phyloP scores from a whole-genome alignment of 1,140 invertebrate genomes.

The Araneus ventricosus region DNA sequence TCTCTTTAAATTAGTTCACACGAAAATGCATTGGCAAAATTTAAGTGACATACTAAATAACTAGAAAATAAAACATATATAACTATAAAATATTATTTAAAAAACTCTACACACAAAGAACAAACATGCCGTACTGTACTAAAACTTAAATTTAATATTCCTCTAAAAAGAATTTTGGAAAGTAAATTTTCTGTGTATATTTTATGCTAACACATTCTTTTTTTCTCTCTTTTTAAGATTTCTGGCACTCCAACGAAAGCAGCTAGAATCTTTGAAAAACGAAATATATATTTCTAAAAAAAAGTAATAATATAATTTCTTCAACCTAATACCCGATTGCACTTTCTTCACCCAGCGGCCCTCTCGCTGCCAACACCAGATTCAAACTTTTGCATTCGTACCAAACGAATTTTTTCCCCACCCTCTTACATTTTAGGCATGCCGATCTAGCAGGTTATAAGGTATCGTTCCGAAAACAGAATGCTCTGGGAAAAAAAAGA shows the following conservation, averaged over 20 bases:
- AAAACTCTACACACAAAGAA: too few relatives aligned
- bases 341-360: background rate
- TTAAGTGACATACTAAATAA: too few relatives aligned
- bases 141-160: too few relatives aligned
- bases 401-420: background rate
- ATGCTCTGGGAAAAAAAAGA: constrained; percentile 7
- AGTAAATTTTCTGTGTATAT: too few relatives aligned
- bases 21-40: too few relatives aligned
- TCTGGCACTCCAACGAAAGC: background rate
- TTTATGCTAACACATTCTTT: background rate
- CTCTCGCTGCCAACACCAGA: background rate
- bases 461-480: constrained; percentile 21
- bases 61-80: too few relatives aligned
- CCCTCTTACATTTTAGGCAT: background rate
- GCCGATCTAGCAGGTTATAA: constrained; percentile 27
- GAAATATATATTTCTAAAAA: background rate
- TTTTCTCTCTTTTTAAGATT: too few relatives aligned
- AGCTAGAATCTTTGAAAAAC: background rate
- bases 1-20: too few relatives aligned
- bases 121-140: too few relatives aligned
- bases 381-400: background rate
- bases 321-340: background rate
- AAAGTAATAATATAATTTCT: background rate
- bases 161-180: too few relatives aligned
- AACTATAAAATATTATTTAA: too few relatives aligned